Conservation (phyloP, 2,888 invertebrate genomes). For the Eilema caniola region DNA sequence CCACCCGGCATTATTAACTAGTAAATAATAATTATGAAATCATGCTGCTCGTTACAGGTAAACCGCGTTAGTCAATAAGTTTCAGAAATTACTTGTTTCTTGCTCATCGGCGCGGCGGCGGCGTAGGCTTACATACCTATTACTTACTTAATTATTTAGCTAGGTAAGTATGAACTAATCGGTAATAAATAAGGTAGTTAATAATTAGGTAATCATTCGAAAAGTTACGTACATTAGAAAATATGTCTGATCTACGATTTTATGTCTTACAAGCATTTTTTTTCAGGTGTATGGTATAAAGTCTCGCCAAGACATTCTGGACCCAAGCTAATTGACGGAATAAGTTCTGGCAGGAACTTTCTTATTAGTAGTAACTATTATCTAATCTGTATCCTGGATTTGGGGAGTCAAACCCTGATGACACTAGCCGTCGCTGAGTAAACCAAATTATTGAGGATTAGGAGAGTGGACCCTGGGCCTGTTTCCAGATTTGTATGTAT, state of each 20-base stretch:
- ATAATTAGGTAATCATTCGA: neutral
- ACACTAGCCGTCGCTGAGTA: neutral
- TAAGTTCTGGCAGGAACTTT: too few species aligned
- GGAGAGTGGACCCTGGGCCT: too few species aligned
- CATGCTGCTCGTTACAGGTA: neutral
- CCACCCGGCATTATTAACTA: neutral
- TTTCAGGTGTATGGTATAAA: neutral
- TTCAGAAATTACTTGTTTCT: neutral
- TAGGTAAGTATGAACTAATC: neutral
- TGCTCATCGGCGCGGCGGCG: neutral
- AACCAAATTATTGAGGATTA: too few species aligned
- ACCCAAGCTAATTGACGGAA: neutral
- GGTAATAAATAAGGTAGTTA: neutral
- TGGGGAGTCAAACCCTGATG: neutral
- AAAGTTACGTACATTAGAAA: neutral
- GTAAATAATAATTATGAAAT: neutral
- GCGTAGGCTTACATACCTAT: neutral
- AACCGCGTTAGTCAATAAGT: constrained; percentile 1
- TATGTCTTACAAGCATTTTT: too few species aligned
- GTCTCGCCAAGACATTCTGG: neutral
- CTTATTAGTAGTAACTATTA: too few species aligned
- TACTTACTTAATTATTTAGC: neutral
- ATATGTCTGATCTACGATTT: neutral
- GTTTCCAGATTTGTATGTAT: too few species aligned
- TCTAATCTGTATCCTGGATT: too few species aligned